Conservation (phyloP, 2,797 vertebrate genomes). For the Chaetophractus vellerosus region DNA sequence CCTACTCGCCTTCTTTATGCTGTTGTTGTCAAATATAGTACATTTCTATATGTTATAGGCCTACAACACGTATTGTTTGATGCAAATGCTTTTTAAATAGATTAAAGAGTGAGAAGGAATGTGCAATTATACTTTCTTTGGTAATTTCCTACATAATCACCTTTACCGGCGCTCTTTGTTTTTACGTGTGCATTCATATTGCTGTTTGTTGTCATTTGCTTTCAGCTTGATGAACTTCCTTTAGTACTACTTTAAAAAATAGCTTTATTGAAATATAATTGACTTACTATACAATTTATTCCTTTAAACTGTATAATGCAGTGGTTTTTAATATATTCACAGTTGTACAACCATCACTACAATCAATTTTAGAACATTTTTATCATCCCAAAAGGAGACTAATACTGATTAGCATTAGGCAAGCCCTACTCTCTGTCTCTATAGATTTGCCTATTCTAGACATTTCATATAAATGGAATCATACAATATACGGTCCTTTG, state of each 20-base stretch:
- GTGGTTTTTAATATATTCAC: too few species aligned
- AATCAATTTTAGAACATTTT: too few species aligned
- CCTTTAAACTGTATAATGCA: background rate
- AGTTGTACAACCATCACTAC: too few species aligned
- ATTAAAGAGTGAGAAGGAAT: background rate
- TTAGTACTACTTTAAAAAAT: background rate
- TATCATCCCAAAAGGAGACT: background rate
- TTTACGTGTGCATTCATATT: background rate
- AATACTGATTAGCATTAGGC: background rate
- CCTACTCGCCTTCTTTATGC: background rate
- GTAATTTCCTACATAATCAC: background rate
- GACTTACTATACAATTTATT: background rate
- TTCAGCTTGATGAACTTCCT: constrained; percentile 3
- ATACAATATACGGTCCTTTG: background rate
- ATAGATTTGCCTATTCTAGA: background rate
- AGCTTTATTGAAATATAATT: background rate
- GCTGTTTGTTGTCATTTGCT: background rate
- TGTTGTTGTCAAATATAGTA: background rate
- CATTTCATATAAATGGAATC: background rate
- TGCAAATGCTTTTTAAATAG: background rate
- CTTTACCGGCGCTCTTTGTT: background rate
- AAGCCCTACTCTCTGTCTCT: background rate
- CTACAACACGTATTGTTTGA: background rate
- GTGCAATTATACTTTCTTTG: background rate
- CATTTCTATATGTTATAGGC: background rate